phyloP scores from a whole-genome alignment of 2,888 invertebrate genomes.

The Hyposoter didymator region DNA sequence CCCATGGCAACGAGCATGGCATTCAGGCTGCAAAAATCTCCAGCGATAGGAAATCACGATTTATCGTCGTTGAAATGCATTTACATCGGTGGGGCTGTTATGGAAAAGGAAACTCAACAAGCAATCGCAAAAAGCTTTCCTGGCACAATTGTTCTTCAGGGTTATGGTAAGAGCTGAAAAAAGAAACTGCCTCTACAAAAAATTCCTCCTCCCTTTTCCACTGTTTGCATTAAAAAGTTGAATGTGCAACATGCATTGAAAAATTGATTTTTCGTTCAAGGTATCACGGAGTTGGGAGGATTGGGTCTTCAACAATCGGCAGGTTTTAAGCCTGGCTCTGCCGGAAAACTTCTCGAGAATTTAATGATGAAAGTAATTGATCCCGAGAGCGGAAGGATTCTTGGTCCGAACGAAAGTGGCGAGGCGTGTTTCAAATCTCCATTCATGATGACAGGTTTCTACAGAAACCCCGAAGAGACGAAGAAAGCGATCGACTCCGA shows the following conservation, averaged over 20 bases:
- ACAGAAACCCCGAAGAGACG: conserved; percentile 70
- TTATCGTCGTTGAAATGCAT: conserved; percentile 67
- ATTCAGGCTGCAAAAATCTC: conserved; percentile 68
- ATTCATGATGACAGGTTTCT: conserved; percentile 70
- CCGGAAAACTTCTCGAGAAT: conserved; percentile 71
- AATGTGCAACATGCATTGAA: too few species aligned
- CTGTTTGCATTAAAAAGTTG: too few species aligned
- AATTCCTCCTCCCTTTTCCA: neutral
- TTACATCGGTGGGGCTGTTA: conserved; percentile 68
- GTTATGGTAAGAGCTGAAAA: conserved; percentile 69
- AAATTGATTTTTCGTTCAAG: conserved; percentile 59
- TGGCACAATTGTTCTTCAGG: conserved; percentile 59
- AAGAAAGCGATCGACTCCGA: conserved; percentile 70
- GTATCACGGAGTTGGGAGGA: conserved; percentile 77
- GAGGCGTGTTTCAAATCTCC: conserved; percentile 71
- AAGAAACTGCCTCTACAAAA: neutral
- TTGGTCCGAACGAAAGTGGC: conserved; percentile 75
- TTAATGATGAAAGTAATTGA: conserved; percentile 75
- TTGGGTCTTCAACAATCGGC: conserved; percentile 54
- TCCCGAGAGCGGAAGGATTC: conserved; percentile 53
- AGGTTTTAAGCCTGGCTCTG: conserved; percentile 71
- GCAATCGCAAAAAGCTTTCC: conserved; percentile 62
- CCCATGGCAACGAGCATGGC: conserved; percentile 71
- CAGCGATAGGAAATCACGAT: conserved; percentile 65
- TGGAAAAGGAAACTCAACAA: conserved; percentile 65